A percentile compares a stretch with the other conserved stretches of the same genome.
Evolutionary conservation across 2,797 vertebrate genomes (phyloP).

Genomic region (Fringilla coelebs): DNA sequence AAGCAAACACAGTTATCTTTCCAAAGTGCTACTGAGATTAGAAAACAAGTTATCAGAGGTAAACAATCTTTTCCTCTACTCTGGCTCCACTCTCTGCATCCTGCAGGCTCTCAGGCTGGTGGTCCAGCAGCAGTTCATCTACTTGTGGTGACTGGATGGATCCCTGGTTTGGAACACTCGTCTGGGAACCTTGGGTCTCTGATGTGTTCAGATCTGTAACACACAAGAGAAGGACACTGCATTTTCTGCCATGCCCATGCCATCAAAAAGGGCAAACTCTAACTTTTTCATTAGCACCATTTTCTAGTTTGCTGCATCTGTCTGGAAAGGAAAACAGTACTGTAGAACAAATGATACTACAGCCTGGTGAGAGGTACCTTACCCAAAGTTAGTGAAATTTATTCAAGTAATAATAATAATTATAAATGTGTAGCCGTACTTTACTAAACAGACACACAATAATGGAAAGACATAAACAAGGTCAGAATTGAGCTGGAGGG

Average conservation of each 20-base stretch:
- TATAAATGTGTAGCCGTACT: background rate
- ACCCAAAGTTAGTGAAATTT: background rate
- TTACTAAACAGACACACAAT: background rate
- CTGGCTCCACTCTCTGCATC: slow-evolving; percentile 75
- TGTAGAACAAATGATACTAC: background rate
- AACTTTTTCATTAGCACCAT: background rate
- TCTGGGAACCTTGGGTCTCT: background rate
- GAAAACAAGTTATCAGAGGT: slow-evolving; percentile 69
- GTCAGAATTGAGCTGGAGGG: background rate
- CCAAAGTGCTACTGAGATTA: slow-evolving; percentile 53
- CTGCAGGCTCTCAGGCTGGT: slow-evolving; percentile 66
- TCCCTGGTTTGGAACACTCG: slow-evolving; percentile 35
- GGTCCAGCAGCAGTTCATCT: slow-evolving; percentile 67
- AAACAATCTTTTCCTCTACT: slow-evolving; percentile 80
- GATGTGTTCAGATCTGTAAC: slow-evolving; percentile 76
- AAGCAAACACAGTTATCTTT: slow-evolving; percentile 4
- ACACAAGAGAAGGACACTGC: slow-evolving; percentile 6
- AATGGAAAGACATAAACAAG: background rate
- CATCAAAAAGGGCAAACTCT: background rate
- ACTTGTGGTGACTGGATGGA: background rate
- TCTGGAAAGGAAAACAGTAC: background rate
- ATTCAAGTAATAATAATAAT: background rate
- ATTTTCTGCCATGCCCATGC: background rate
- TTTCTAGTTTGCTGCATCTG: background rate
- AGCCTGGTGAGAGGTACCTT: background rate